Percentiles rank a stretch among this genome's conserved stretches.
These are phyloP conservation scores for Rhinoptilus africanus DNA, from an alignment of 2,113 vertebrate species.

Conservation along the genomic window DNA sequence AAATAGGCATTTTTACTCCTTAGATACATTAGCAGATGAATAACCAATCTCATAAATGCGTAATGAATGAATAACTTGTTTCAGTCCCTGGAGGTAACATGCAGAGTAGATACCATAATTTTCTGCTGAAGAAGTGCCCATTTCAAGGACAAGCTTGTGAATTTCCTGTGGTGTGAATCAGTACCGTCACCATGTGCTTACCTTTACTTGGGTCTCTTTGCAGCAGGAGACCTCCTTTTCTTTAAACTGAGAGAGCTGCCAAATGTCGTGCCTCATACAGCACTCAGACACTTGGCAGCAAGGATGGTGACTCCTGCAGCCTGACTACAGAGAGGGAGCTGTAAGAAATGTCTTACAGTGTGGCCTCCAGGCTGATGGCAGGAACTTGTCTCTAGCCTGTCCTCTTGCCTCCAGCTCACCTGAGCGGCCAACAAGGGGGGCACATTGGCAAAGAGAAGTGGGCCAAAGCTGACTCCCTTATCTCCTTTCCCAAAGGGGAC, in stretches of 20 bases:
- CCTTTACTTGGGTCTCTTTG: background rate
- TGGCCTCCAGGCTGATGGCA: background rate
- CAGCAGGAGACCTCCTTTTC: background rate
- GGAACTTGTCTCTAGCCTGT: background rate
- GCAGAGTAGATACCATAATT: background rate
- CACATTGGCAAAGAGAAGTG: background rate
- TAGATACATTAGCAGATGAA: background rate
- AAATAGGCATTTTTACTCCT: conserved; percentile 14
- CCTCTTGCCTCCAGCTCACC: background rate
- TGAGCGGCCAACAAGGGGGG: background rate
- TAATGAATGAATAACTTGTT: conserved; percentile 18
- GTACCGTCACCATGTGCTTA: background rate
- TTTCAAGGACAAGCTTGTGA: background rate
- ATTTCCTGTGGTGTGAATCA: background rate
- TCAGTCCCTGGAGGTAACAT: background rate
- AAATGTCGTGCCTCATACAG: background rate
- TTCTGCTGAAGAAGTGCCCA: background rate
- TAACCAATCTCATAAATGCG: conserved; percentile 1
- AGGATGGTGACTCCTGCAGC: background rate
- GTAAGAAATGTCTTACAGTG: background rate
- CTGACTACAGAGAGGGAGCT: background rate
- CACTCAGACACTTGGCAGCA: background rate
- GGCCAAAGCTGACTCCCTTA: background rate
- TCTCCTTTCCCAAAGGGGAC: background rate
- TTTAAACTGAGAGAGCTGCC: background rate